These are phyloP conservation scores for Cheilosia pagana DNA, from an alignment of 2,888 invertebrate species.

Conservation along the genomic window DNA sequence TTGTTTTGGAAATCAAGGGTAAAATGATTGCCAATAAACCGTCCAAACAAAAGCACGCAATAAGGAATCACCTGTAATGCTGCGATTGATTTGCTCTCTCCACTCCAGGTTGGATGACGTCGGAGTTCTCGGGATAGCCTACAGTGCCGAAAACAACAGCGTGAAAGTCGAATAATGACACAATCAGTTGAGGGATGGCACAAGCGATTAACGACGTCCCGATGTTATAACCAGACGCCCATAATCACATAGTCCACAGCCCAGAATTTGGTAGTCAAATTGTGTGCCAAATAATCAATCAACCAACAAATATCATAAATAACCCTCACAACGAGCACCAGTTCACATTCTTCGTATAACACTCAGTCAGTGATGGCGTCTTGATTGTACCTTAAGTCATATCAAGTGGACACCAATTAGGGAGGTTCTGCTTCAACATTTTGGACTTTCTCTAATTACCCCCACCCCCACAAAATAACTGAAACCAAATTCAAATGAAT, in stretches of 20 bases:
- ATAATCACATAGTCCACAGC: background rate
- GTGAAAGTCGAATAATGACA: background rate
- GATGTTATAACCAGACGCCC: background rate
- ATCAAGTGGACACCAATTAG: constrained; percentile 49
- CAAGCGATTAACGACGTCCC: background rate
- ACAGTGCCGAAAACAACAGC: background rate
- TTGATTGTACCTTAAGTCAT: background rate
- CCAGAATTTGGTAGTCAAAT: background rate
- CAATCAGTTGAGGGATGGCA: background rate
- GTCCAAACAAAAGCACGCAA: background rate
- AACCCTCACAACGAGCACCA: constrained; percentile 6
- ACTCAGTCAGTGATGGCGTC: constrained; percentile 1
- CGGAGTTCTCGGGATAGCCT: background rate
- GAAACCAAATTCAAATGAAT: constrained; percentile 44
- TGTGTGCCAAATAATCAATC: constrained; percentile 24
- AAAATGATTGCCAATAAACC: too few species aligned
- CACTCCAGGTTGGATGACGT: too few species aligned
- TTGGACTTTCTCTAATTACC: constrained; percentile 53
- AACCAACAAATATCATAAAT: constrained; percentile 2
- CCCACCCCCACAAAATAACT: constrained; percentile 26
- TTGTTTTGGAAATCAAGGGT: too few species aligned
- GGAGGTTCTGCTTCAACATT: constrained; percentile 22
- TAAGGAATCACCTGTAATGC: background rate
- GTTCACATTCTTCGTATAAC: background rate
- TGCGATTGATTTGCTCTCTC: background rate